phyloP scores from a whole-genome alignment of 2,797 vertebrate genomes.

The Chaetophractus vellerosus region DNA sequence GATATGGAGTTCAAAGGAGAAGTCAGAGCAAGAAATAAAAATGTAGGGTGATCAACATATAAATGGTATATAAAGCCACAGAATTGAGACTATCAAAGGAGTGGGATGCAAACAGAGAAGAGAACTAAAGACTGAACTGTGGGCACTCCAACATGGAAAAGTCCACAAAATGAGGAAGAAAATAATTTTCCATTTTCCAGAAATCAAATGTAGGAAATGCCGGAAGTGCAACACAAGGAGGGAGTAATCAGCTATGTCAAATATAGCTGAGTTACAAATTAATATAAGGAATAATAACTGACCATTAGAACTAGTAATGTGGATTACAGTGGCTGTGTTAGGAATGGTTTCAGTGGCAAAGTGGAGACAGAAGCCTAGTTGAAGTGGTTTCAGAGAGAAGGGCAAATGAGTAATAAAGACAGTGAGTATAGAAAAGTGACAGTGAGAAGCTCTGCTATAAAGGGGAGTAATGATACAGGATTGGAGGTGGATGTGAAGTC shows the following conservation, averaged over 20 bases:
- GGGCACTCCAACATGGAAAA: background rate
- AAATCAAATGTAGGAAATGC: background rate
- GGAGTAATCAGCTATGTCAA: background rate
- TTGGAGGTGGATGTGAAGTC: background rate
- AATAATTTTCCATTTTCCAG: background rate
- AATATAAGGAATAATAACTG: background rate
- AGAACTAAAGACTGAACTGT: background rate
- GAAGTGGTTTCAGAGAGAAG: slow-evolving; percentile 1
- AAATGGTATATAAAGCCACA: background rate
- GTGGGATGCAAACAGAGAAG: background rate
- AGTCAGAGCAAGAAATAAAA: slow-evolving; percentile 2
- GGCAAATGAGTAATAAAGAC: background rate
- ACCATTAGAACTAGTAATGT: background rate
- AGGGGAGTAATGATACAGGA: background rate
- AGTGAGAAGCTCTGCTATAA: slow-evolving; percentile 2
- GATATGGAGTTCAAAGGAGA: slow-evolving; percentile 1
- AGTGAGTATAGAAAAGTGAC: background rate
- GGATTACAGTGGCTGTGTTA: background rate
- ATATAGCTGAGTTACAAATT: background rate
- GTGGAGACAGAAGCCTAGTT: background rate
- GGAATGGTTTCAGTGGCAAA: background rate
- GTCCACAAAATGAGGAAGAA: background rate
- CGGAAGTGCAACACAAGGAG: no score
- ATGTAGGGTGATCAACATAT: background rate
- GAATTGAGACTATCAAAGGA: background rate